These are phyloP conservation scores for Zapus hudsonius DNA, from an alignment of 2,113 vertebrate genomes.

Conservation along the genomic window DNA sequence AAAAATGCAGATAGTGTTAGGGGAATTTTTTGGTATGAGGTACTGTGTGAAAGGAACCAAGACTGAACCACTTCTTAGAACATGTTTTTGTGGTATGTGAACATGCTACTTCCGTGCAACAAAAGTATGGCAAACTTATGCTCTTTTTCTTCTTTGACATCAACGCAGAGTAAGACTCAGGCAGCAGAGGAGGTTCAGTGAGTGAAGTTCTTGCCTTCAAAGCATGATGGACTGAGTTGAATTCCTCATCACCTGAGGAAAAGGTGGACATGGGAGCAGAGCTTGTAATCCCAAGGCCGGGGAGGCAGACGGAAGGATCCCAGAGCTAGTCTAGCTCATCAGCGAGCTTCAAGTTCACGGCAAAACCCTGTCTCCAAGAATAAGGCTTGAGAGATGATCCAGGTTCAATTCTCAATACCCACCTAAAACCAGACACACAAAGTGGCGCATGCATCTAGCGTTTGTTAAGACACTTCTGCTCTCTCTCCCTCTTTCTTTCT, in stretches of 20 bases:
- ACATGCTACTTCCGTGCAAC: neutral
- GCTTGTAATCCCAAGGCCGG: neutral
- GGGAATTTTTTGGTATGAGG: neutral
- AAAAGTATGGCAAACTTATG: neutral
- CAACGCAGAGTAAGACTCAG: neutral
- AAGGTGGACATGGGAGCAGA: rapidly evolving
- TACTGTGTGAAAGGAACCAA: neutral
- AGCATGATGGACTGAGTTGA: neutral
- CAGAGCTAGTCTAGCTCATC: too few relatives aligned
- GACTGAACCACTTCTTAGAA: neutral
- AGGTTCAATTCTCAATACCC: too few relatives aligned
- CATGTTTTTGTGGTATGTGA: neutral
- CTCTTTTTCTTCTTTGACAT: neutral
- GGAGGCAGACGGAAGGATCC: neutral
- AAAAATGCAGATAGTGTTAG: neutral
- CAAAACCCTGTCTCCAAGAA: neutral
- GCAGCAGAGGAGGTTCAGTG: neutral
- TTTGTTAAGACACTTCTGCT: too few relatives aligned
- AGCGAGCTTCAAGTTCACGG: neutral
- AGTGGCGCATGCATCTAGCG: too few relatives aligned
- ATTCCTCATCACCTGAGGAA: neutral
- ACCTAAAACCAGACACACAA: too few relatives aligned
- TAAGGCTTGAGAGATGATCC: too few relatives aligned
- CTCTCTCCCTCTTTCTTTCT: too few relatives aligned
- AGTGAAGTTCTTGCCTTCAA: neutral